Base-by-base conservation (phyloP, 2,888 invertebrate genomes). In the Ptilodon capucinus region DNA sequence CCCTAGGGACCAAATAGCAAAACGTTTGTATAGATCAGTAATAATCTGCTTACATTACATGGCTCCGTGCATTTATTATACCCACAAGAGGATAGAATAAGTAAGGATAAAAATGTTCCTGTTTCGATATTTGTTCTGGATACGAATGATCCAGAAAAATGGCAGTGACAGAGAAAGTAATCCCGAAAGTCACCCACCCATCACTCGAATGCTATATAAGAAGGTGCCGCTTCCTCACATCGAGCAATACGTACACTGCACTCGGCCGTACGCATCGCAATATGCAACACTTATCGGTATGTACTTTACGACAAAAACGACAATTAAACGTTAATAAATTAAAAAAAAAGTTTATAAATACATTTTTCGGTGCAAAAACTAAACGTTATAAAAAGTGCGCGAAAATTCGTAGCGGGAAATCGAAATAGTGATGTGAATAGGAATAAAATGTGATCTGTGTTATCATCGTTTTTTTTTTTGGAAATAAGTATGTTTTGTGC, bases 271-370 rank as follows among this genome's bases (percentile, higher is more conserved):
- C 79, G 74, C 73, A 66, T 74, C 68, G 68, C 85, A 89, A 79
- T 78, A 91, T 91, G 91, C 86, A 84, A 83, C 86, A 81, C 72
- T 76, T 84, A 83, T 84, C 86, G 91, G 91, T 91, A 86, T 87
- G 91, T 90, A 85, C 58, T n/a, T n/a, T 50, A 35, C 34, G 17
- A 16, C 17, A 11, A 35, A n/a, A n/a, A n/a, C 14, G 13, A 39
- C n/a, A 39, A 39, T 4, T 19, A 21, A 39, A 38, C 19, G 13
- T 38, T 40, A 46, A 50, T 44, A 23, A 32, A 19, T 34, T 14
- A 40, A 13, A 40, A 34, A 54, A 51, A 42, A 39, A 46, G 64
- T 11, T 40, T 35, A 5, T 16, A 11, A 28, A 46, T 34, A 35
- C 57, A 57, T 48, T 63, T 60, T n/a, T n/a, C n/a, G n/a, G n/a